Evolutionary conservation across 2,888 invertebrate species (phyloP), one percentile per base, ranked within the genome.

Genomic region (Tetragonisca angustula): DNA sequence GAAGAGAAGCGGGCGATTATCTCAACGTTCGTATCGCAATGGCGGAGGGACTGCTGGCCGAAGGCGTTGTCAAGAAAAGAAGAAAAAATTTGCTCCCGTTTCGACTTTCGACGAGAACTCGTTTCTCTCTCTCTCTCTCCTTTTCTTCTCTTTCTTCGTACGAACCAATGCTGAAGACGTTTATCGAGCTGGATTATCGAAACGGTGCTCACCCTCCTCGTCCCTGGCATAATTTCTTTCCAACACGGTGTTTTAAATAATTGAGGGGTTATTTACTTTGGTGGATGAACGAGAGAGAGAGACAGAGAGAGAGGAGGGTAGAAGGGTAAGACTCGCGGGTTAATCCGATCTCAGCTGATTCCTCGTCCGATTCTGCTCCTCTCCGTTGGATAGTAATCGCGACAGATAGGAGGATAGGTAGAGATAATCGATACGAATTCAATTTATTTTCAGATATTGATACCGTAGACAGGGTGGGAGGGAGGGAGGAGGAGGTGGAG

Each of bases 11-110:
- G 67, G 43, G n/a, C 74, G 79, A 88, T 90, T 90, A 89, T 88
- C 79, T 81, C 87, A 89, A 89, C 85, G 89, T 90, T 85, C 87
- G 83, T 81, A 85, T 89, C 82, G 69, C 74, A 79, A 67, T 69
- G 65, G 68, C 61, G n/a, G 69, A 32, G 69, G 17, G 56, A 32
- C 62, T 59, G 32, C 32, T 32, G 4, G 32, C 74, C 74, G 49
- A 59, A 65, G 79, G 73, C 64, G 76, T 19, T 56, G 76, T 56
- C 79, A 62, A 72, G 73, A 74, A 36, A 43, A 81, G 81, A 81
- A 81, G 59, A 81, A 76, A 76, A 76, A 85, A 76, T 85, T 79
- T 73, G 24, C 76, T 80, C 70, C 50, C 79, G 70, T 76, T 70
- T 36, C 27, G 19, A n/a, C 64, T 56, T 54, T 65, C 79, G 32